Evolutionary conservation across 1,140 invertebrate genomes (phyloP).

Genomic region (Plectrocnemia conspersa): DNA sequence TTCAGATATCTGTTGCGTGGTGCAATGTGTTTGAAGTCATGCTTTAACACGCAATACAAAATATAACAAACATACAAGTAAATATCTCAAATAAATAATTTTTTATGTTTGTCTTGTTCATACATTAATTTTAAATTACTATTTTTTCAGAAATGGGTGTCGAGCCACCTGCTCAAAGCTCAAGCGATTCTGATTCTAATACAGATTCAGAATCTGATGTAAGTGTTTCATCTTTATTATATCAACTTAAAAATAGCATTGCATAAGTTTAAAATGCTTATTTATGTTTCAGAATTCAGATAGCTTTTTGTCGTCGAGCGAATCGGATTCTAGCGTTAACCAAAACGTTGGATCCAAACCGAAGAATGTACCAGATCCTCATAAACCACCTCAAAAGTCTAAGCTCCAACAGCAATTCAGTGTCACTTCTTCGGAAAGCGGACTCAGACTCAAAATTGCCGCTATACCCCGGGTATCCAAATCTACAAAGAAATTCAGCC

Average conservation of each 20-base stretch:
- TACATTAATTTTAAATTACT: too few species aligned
- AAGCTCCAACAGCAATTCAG: slow-evolving; percentile 32
- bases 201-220: slow-evolving; percentile 47
- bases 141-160: slow-evolving; percentile 35
- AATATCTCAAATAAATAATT: too few species aligned
- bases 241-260: not conserved
- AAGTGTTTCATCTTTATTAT: slow-evolving; percentile 33
- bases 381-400: slow-evolving; percentile 14
- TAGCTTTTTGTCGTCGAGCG: slow-evolving; percentile 24
- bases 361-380: slow-evolving; percentile 1
- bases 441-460: slow-evolving; percentile 32
- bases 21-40: too few species aligned
- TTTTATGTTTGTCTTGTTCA: too few species aligned
- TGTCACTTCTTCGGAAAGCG: slow-evolving; percentile 32
- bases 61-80: too few species aligned
- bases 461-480: slow-evolving; percentile 27
- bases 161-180: slow-evolving; percentile 38
- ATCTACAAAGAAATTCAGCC: slow-evolving; percentile 8
- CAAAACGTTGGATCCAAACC: slow-evolving; percentile 11
- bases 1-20: too few species aligned
- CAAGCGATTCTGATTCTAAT: slow-evolving; percentile 38
- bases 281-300: slow-evolving; percentile 27
- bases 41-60: too few species aligned
- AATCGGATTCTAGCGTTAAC: slow-evolving; percentile 30
- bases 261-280: slow-evolving; percentile 1